Evolutionary conservation across 2,113 vertebrate species (phyloP).

Genomic region (Hypanus sabinus): DNA sequence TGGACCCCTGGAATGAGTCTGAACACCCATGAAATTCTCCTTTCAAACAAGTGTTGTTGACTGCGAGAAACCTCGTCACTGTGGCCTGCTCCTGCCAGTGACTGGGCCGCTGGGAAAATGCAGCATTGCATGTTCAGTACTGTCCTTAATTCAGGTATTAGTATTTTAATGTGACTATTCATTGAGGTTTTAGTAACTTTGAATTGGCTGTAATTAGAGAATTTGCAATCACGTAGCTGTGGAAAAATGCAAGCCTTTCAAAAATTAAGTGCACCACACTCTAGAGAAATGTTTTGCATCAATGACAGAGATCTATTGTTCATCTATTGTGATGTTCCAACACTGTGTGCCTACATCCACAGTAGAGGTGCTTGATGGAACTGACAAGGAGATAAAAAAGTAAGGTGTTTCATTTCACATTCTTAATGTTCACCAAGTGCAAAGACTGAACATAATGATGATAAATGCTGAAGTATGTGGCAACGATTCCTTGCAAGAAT

Average conservation of each 20-base stretch:
- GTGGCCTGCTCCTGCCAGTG: too few relatives aligned
- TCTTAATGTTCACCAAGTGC: constrained; percentile 30
- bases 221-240: constrained; percentile 2
- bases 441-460: constrained; percentile 36
- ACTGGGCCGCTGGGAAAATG: too few relatives aligned
- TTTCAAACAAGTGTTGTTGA: too few relatives aligned
- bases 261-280: constrained; percentile 6
- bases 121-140: neutral
- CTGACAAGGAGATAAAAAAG: constrained; percentile 33
- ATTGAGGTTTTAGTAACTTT: neutral
- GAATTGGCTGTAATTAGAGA: neutral
- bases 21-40: too few relatives aligned
- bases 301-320: neutral
- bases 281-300: neutral
- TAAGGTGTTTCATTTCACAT: constrained; percentile 11
- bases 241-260: neutral
- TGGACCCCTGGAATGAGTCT: too few relatives aligned
- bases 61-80: too few relatives aligned
- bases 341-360: neutral
- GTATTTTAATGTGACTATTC: neutral
- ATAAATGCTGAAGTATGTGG: neutral
- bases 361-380: neutral
- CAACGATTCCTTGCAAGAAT: neutral
- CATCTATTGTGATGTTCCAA: neutral
- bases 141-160: neutral